A percentile compares a stretch with the other conserved stretches of the same genome.
phyloP scores from a whole-genome alignment of 2,113 vertebrate species.

The Serinus canaria region DNA sequence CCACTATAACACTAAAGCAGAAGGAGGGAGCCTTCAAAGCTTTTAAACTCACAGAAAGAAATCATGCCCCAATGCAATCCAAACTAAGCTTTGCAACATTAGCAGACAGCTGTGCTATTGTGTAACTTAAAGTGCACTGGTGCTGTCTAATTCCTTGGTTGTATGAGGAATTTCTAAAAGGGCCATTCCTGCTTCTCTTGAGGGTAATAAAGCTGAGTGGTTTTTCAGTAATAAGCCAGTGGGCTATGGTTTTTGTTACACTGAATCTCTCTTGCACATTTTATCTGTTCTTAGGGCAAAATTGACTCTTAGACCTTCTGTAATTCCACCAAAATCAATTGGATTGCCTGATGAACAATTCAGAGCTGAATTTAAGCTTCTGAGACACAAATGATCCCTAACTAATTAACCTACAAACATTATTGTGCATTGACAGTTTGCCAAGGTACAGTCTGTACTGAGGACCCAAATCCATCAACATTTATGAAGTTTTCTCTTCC shows the following conservation, averaged over 20 bases:
- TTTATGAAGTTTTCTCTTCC: neutral
- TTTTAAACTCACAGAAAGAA: neutral
- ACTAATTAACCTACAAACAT: constrained; percentile 63
- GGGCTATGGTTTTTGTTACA: neutral
- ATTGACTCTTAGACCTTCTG: neutral
- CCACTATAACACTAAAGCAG: neutral
- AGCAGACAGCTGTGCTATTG: neutral
- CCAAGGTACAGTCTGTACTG: neutral
- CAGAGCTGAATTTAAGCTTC: constrained; percentile 31
- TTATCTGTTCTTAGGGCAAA: constrained; percentile 24
- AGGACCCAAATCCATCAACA: neutral
- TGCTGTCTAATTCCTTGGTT: neutral
- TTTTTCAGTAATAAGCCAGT: neutral
- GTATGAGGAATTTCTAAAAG: neutral
- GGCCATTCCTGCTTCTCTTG: neutral
- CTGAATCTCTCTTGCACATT: neutral
- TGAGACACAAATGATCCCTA: constrained; percentile 37
- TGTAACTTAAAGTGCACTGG: neutral
- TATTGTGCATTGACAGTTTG: neutral
- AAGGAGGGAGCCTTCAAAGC: neutral
- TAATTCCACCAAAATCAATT: constrained; percentile 15
- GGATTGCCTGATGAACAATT: constrained; percentile 7
- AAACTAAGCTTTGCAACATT: neutral
- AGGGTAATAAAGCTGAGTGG: neutral
- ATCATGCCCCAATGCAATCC: rapidly evolving